Base-by-base conservation (phyloP, 92 coral and sea anemone species). In the Palythoa heliodiscus region DNA sequence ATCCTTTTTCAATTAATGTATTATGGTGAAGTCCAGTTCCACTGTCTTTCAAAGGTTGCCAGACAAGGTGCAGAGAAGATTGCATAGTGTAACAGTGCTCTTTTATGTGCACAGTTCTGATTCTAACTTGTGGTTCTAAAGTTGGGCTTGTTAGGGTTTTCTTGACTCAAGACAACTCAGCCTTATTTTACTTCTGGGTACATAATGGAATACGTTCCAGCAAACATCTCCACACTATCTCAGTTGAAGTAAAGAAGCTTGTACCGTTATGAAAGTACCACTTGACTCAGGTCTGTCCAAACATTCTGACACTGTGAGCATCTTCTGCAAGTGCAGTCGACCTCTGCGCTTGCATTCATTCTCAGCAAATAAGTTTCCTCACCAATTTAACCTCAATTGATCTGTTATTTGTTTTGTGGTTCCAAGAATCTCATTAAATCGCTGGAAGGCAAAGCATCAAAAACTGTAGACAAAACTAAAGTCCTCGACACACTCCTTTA, bases 401-500 rank as follows among this genome's bases (percentile, higher is more conserved):
- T 61, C 68, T 61, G 68, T 61, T 61, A 25, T 61, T 61, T 61
- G 68, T 61, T 19, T 61, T 61, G 68, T 61, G 68, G 68, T 3
- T 61, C 68, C 68, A 61, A 61, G 68, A 19, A 61, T 61, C 23
- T 25, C 68, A 61, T 61, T 61, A 61, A 61, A 61, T 61, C 25
- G 68, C 68, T 61, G 22, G n/a, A 61, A 61, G 16, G 68, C 68
- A 61, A 61, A 61, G 8, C 68, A 61, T 22, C 68, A 61, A 61
- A 61, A 61, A 19, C 68, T 61, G 22, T 61, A 61, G 25, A 61
- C 68, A 61, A 25, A 22, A 61, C 25, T 25, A 17, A 61, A 61
- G 22, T 61, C 68, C 68, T 61, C 68, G 23, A 61, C 68, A 61
- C 68, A 61, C 23, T 61, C 68, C 68, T 61, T 61, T 61, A 61